Conservation (phyloP, 2,113 vertebrate species). For the Stigmatopora nigra region DNA sequence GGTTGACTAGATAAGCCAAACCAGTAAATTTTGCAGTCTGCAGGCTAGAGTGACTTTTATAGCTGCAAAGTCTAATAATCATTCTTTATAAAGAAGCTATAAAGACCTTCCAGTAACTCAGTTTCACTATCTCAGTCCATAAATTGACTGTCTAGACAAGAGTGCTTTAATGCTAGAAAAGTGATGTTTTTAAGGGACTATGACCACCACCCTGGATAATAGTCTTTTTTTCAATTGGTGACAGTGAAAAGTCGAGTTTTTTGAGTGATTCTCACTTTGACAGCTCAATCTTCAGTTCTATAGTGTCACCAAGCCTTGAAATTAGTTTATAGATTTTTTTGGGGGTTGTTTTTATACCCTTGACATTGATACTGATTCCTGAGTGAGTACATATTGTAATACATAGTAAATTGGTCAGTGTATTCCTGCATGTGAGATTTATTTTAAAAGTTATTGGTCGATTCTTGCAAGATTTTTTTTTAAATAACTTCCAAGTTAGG, state of each 20-base stretch:
- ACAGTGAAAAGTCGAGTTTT: background rate
- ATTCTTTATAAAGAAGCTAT: background rate
- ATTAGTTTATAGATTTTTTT: background rate
- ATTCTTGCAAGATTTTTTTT: too few relatives aligned
- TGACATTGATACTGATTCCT: background rate
- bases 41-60: background rate
- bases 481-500: too few relatives aligned
- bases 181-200: background rate
- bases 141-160: background rate
- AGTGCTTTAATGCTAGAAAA: background rate
- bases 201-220: background rate
- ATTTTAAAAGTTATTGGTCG: too few relatives aligned
- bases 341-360: too few relatives aligned
- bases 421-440: background rate
- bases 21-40: conserved; percentile 12
- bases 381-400: background rate
- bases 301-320: background rate
- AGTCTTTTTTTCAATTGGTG: background rate
- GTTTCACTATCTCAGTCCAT: background rate
- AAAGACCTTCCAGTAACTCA: background rate
- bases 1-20: conserved; percentile 20
- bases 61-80: background rate
- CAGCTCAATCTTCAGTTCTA: background rate
- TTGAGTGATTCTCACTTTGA: background rate
- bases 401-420: background rate